Base-by-base conservation (phyloP, 2,113 vertebrate species). In the Eclectus roratus region DNA sequence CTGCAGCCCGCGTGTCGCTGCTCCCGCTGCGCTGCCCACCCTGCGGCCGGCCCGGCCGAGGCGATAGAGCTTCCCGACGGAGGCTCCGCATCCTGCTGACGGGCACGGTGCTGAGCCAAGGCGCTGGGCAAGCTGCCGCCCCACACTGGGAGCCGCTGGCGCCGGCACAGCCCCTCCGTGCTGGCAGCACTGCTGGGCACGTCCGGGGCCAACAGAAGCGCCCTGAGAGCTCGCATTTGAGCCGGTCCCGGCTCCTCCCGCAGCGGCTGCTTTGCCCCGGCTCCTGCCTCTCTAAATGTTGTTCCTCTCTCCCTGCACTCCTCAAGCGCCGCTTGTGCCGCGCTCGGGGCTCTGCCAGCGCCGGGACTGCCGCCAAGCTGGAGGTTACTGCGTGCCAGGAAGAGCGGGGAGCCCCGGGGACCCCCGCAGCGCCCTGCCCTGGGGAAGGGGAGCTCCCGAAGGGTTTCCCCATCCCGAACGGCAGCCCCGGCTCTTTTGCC, bases 131-230 rank as follows among this genome's bases (percentile, higher is more conserved):
- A 44, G 73, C 81, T 80, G 72, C 56, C 5, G 81, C 81, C 14
- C 44, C 11, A 23, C n/a, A 24, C 86, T 17, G 3, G 77, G 79
- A 86, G 69, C 77, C 41, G 11, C 29, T 11, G 70, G 94, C 77
- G 72, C 94, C 79, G n/a, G 76, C 53, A n/a, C 86, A n/a, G 80
- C 83, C 86, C 49, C 86, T 83, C 29, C 0, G 41, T 3, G 80
- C 84, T 95, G 96, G 94, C 94, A 96, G 85, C 78, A 25, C 25
- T 66, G 1, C 7, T 7, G 61, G 90, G 92, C 96, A 91, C 85
- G 70, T 91, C 84, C 56, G 1, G 72, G 44, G 49, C 3, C 6
- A 58, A 87, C 71, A 91, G 91, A 76, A 80, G 66, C 88, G 24
- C 4, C 16, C 73, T 82, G 87, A 69, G 82, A 69, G 52, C 11